These are phyloP conservation scores for Varanus komodoensis DNA, from an alignment of 2,113 vertebrate species.

Conservation along the genomic window DNA sequence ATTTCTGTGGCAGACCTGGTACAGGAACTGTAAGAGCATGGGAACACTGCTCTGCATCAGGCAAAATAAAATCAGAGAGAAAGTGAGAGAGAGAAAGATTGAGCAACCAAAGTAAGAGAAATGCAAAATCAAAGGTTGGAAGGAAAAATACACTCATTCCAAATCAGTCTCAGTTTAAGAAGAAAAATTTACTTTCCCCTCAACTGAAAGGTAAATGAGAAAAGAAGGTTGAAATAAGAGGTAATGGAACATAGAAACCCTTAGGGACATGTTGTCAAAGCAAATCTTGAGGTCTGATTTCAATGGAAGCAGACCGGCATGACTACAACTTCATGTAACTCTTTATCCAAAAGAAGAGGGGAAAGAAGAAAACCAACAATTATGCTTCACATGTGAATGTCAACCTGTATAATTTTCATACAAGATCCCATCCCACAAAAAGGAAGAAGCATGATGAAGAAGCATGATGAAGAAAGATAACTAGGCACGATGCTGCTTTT, in stretches of 20 bases:
- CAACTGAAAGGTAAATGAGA: constrained; percentile 15
- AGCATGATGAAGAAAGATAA: not conserved
- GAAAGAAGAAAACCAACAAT: constrained; percentile 4
- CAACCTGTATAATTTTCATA: not conserved
- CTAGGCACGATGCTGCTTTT: not conserved
- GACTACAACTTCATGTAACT: not conserved
- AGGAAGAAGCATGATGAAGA: too few relatives aligned
- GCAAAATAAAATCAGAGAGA: not conserved
- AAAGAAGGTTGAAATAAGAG: constrained; percentile 12
- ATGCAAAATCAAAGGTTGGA: not conserved
- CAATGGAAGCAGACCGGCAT: constrained; percentile 10
- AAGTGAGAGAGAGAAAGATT: too few relatives aligned
- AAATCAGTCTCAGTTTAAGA: not conserved
- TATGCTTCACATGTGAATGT: not conserved
- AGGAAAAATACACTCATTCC: not conserved
- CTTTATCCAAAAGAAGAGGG: constrained; percentile 1
- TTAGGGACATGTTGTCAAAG: constrained; percentile 22
- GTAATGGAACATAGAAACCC: constrained; percentile 21
- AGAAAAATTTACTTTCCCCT: not conserved
- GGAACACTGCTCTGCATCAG: not conserved
- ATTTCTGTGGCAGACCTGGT: not conserved
- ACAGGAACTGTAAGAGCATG: not conserved
- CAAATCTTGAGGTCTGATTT: constrained; percentile 14
- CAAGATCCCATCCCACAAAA: not conserved
- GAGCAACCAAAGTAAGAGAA: not conserved